Evolutionary conservation across 1,140 invertebrate genomes (phyloP), one percentile per base, ranked within the genome.

Genomic region (Drosophila littoralis): DNA sequence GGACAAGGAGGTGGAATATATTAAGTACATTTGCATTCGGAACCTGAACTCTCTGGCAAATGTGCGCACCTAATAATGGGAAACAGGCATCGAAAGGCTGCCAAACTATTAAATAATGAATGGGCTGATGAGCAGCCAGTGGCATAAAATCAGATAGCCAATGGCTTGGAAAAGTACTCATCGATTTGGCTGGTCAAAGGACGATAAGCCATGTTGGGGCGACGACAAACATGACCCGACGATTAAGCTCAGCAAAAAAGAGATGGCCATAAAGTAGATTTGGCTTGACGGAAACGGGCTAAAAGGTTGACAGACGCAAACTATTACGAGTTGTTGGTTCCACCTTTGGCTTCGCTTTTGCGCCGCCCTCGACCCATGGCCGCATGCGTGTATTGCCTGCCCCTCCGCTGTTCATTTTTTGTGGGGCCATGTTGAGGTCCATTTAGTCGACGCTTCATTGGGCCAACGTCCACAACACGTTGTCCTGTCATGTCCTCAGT

Each of bases 401-500:
- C 9, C 17, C 45, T 1, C 45, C 3, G 22, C 15, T 46, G 45
- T 55, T 35, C 57, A 48, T 68, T 67, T 54, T 73, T 57, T 48
- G 43, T 83, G 75, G 51, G 33, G 22, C 67, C 71, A 67, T 73
- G 68, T 73, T 51, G 68, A 57, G 79, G 70, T 67, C 60, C 83
- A 82, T 79, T 83, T 77, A 79, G 69, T 55, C 64, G 43, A 65
- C 84, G 83, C 83, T 86, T 86, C 83, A 86, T 86, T 86, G 77
- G 88, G 79, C 83, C 79, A 77, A 28, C 3, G 22, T 28, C 22
- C 22, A 28, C 1, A 17, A 13, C 28, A 48, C 38, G 43, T 51
- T 65, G 43, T 42, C 52, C 65, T 72, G 61, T 55, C 61, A 42
- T 48, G 61, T 72, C 69, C 46, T 2, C 4, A 28, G 22, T 28